A percentile compares a stretch with the other conserved stretches of the same genome.
These are phyloP conservation scores for Meganola albula DNA, from an alignment of 2,888 invertebrate genomes.

Conservation along the genomic window DNA sequence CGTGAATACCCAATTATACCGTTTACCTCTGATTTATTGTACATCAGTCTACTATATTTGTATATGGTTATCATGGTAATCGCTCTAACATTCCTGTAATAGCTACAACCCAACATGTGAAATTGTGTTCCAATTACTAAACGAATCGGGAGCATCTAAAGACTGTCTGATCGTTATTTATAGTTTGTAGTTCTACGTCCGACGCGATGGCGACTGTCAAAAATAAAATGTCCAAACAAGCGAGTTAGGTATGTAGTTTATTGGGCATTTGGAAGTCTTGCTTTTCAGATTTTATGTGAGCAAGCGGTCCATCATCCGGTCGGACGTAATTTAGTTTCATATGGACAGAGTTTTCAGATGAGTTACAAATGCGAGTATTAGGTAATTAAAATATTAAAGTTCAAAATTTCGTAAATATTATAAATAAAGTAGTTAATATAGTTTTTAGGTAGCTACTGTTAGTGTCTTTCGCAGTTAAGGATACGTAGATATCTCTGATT, in stretches of 20 bases:
- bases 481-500: no score
- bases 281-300: slow-evolving; percentile 9
- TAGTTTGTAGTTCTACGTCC: slow-evolving; percentile 18
- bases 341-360: no score
- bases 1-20: slow-evolving; percentile 27
- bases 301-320: slow-evolving; percentile 17
- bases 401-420: no score
- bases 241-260: slow-evolving; percentile 19
- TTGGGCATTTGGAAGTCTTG: slow-evolving; percentile 16
- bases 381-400: no score
- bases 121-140: slow-evolving; percentile 35
- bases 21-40: slow-evolving; percentile 26
- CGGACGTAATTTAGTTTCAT: slow-evolving; percentile 19
- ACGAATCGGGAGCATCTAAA: slow-evolving; percentile 9
- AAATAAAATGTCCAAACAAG: slow-evolving; percentile 24
- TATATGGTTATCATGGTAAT: slow-evolving; percentile 24
- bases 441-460: no score
- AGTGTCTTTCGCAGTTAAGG: no score
- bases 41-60: slow-evolving; percentile 21
- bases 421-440: no score
- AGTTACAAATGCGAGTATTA: no score
- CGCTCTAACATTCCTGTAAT: slow-evolving; percentile 25
- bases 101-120: slow-evolving; percentile 27
- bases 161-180: slow-evolving; percentile 22
- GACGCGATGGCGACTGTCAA: slow-evolving; percentile 20